phyloP scores from a whole-genome alignment of 2,797 vertebrate genomes.

The Loris lydekkerianus region DNA sequence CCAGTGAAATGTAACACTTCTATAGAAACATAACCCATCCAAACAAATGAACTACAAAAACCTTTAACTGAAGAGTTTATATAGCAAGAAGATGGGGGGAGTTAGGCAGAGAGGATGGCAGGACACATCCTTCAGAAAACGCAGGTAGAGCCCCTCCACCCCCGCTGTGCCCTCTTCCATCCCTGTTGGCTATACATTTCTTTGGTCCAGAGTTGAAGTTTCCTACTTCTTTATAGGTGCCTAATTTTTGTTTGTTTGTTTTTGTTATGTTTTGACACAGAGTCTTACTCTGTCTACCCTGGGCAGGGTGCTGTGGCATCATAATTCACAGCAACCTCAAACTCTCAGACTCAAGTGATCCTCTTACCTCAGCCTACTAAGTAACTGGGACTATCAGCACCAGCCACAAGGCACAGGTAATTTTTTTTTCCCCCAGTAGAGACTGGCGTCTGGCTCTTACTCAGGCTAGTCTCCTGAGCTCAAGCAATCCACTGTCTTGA shows the following conservation, averaged over 20 bases:
- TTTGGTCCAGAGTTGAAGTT: slow-evolving; percentile 92
- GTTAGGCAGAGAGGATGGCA: background rate
- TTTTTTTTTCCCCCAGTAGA: too few relatives aligned
- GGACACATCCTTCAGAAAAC: background rate
- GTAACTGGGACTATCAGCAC: too few relatives aligned
- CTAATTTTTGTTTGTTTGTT: background rate
- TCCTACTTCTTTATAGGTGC: slow-evolving; percentile 89
- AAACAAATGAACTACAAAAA: background rate
- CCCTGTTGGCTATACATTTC: slow-evolving; percentile 91
- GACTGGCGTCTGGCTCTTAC: too few relatives aligned
- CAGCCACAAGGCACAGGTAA: too few relatives aligned
- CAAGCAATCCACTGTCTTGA: too few relatives aligned
- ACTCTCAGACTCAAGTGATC: too few relatives aligned
- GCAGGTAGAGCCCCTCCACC: fast-evolving
- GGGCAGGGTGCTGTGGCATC: too few relatives aligned
- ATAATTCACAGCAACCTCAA: too few relatives aligned
- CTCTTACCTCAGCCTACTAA: too few relatives aligned
- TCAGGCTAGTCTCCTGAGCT: too few relatives aligned
- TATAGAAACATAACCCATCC: background rate
- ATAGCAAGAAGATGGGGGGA: background rate
- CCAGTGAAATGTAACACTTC: slow-evolving; percentile 5
- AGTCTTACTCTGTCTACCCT: too few relatives aligned
- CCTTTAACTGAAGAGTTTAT: background rate
- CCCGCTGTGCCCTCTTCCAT: slow-evolving; percentile 86
- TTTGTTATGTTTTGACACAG: too few relatives aligned